A percentile compares a stretch with the other conserved stretches of the same genome.
Evolutionary conservation across 2,888 invertebrate genomes (phyloP).

Genomic region (Mellilla xanthometata): DNA sequence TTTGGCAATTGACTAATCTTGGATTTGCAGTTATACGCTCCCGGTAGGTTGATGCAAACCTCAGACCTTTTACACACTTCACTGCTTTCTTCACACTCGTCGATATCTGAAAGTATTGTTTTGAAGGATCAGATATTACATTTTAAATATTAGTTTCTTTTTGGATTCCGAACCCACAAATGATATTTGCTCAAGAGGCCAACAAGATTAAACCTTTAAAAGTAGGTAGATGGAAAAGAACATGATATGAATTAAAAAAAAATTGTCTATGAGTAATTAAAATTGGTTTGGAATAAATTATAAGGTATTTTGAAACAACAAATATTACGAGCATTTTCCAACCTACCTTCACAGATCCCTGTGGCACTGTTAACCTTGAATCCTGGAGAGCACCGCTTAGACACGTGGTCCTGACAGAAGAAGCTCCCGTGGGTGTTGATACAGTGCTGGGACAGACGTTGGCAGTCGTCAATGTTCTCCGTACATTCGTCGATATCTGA

Average conservation of each 20-base stretch:
- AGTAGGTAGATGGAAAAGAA: too few relatives aligned
- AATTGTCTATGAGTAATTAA: too few relatives aligned
- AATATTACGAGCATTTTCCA: too few relatives aligned
- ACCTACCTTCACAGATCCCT: conserved; percentile 82
- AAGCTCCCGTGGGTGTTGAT: conserved; percentile 88
- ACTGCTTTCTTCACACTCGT: conserved; percentile 90
- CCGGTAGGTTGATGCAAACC: conserved; percentile 92
- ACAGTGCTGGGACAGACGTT: conserved; percentile 85
- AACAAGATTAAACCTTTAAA: too few relatives aligned
- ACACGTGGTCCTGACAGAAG: conserved; percentile 86
- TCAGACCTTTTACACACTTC: conserved; percentile 91
- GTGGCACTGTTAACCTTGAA: conserved; percentile 82
- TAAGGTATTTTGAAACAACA: too few relatives aligned
- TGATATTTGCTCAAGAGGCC: too few relatives aligned
- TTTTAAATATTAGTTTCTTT: too few relatives aligned
- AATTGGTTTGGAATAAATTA: too few relatives aligned
- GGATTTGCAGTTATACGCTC: conserved; percentile 91
- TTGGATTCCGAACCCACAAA: too few relatives aligned
- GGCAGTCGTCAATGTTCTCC: conserved; percentile 85
- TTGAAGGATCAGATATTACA: too few relatives aligned
- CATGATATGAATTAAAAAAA: too few relatives aligned
- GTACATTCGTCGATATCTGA: conserved; percentile 89
- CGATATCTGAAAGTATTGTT: conserved; percentile 87
- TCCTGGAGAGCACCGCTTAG: conserved; percentile 84
- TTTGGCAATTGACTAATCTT: conserved; percentile 73